A percentile compares a stretch with the other conserved stretches of the same genome.
Conservation (phyloP, 2,888 invertebrate species). For the Trichopoda pennipes region DNA sequence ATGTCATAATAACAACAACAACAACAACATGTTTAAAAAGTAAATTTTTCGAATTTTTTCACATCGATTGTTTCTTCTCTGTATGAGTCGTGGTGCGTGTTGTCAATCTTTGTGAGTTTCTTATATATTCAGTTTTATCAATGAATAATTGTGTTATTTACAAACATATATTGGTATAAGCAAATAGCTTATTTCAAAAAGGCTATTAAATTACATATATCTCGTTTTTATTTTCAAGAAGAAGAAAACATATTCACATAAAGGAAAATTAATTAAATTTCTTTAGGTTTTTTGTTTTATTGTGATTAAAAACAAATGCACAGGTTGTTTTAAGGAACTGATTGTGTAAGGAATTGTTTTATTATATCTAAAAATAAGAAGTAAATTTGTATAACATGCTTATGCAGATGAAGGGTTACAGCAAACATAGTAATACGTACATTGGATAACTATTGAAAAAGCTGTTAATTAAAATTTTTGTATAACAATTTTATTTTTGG, state of each 20-base stretch:
- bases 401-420: too few relatives aligned
- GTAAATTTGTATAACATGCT: too few relatives aligned
- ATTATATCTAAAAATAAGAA: neutral
- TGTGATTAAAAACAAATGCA: neutral
- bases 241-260: neutral
- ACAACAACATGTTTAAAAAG: conserved; percentile 19
- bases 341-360: neutral
- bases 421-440: too few relatives aligned
- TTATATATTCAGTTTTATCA: neutral
- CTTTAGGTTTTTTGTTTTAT: neutral
- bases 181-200: conserved; percentile 24
- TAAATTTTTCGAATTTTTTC: conserved; percentile 9
- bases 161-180: conserved; percentile 5
- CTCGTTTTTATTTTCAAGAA: neutral
- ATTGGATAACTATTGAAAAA: too few relatives aligned
- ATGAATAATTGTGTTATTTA: conserved; percentile 33
- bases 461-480: too few relatives aligned
- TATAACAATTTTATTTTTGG: too few relatives aligned
- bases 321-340: neutral
- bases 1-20: conserved; percentile 42
- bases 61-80: conserved; percentile 23
- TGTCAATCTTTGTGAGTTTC: neutral
- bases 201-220: conserved; percentile 6
- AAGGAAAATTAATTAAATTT: conserved; percentile 16
- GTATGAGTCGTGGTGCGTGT: neutral